Base-by-base conservation (phyloP, 2,113 vertebrate species). In the Ictalurus punctatus region DNA sequence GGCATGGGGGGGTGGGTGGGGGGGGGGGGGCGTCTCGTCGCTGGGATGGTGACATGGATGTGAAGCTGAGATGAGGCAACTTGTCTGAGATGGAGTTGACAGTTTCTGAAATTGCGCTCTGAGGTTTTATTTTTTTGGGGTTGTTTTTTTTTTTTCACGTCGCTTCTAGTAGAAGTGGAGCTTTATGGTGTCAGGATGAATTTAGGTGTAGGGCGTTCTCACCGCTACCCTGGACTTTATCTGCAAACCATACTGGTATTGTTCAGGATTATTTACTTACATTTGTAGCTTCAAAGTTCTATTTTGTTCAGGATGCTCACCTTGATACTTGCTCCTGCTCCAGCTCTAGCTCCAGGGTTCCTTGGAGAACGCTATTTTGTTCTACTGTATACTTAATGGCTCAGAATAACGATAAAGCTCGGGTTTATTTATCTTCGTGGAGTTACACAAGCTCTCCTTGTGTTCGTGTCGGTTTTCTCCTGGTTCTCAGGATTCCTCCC, bases 91-190 rank as follows among this genome's bases (percentile, higher is more conserved):
- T n/a, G 84, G 82, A 91, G 92, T 83, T 92, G 92, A 92, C 92
- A 93, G 88, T 88, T 92, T 71, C 82, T 89, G 79, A 93, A 93
- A 93, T 93, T 93, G 89, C 52, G 19, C 87, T 44, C 58, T 63
- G 78, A 79, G 86, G 48, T 52, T 52, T 34, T 34, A 34, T 34
- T 34, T 34, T 44, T 44, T 44, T 4, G 4, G 40, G 40, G 3
- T 44, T 4, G 5, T 44, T 44, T 7, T 44, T 44, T 59, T 81
- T 63, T 84, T 82, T 71, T 59, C 78, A 90, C 81, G 78, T 23
- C 34, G 73, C 78, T 37, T 87, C 44, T 82, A 74, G 56, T 86
- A 69, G 19, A 86, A 52, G 52, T 23, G 73, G n/a, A 17, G 58
- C 13, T 58, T 89, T 67, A 85, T 89, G 86, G 58, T 85, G 84